Evolutionary conservation across 2,888 invertebrate species (phyloP).

Genomic region (Mellilla xanthometata): DNA sequence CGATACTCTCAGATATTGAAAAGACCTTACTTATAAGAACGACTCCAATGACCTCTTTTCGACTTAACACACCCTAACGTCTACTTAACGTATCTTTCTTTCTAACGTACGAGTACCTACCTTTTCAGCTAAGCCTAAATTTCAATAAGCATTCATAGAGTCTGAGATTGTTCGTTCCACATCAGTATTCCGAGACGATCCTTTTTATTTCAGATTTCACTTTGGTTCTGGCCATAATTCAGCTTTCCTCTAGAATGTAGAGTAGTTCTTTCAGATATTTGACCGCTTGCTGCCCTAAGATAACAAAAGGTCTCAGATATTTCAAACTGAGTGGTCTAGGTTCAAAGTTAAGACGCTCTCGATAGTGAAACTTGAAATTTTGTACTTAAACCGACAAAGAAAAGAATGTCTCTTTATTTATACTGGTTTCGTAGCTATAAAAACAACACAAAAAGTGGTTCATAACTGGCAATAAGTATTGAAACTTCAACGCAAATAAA

Average conservation of each 20-base stretch:
- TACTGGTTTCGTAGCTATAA: no score
- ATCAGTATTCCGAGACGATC: not conserved
- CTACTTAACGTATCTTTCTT: no score
- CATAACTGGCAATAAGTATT: not conserved
- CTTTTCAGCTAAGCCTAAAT: no score
- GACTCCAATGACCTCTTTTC: no score
- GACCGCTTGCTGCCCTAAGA: conserved; percentile 7
- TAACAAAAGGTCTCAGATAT: conserved; percentile 5
- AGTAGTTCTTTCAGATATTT: conserved; percentile 1
- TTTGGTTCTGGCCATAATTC: conserved; percentile 1
- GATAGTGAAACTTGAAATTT: no score
- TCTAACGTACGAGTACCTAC: no score
- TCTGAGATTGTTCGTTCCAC: not conserved
- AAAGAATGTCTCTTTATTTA: no score
- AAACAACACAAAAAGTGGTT: no score
- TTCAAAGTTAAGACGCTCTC: no score
- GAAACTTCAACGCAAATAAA: not conserved
- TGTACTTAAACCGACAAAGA: not conserved
- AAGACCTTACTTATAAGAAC: no score
- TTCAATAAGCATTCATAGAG: not conserved
- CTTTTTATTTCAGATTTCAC: conserved; percentile 3
- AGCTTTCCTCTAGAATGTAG: conserved; percentile 5
- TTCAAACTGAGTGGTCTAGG: conserved; percentile 1
- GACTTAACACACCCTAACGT: no score
- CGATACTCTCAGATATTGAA: no score